Evolutionary conservation across 2,797 vertebrate species (phyloP).

Genomic region (Garrulus glandarius): DNA sequence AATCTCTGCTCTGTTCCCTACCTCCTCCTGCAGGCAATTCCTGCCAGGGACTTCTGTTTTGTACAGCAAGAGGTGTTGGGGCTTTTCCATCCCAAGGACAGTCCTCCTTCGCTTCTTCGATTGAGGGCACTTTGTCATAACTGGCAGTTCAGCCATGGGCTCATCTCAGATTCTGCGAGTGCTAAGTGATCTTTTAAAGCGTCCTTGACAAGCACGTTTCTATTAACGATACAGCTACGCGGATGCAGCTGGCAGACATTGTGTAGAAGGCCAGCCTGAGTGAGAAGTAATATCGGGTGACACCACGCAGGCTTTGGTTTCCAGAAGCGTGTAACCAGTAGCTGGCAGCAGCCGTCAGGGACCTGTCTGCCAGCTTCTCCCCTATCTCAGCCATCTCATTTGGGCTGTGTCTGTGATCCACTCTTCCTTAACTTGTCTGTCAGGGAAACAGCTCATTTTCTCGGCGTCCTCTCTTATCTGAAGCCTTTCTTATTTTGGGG

Average conservation of each 20-base stretch:
- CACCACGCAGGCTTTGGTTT: background rate
- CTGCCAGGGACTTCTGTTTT: background rate
- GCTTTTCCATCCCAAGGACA: background rate
- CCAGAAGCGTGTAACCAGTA: background rate
- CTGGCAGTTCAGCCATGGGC: background rate
- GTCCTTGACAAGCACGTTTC: background rate
- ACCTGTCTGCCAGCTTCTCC: background rate
- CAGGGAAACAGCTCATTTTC: constrained; percentile 7
- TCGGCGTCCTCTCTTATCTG: background rate
- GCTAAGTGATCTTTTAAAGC: background rate
- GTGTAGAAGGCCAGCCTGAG: background rate
- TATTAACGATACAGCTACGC: background rate
- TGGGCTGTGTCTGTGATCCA: constrained; percentile 5
- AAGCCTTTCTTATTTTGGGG: background rate
- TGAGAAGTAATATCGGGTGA: background rate
- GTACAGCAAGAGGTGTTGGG: background rate
- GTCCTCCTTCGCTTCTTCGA: background rate
- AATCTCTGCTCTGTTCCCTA: background rate
- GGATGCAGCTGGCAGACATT: background rate
- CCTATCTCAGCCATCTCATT: constrained; percentile 10
- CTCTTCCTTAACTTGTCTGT: background rate
- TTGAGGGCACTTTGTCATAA: background rate
- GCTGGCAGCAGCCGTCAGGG: background rate
- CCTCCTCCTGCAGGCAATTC: background rate
- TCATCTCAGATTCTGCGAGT: background rate